These are phyloP conservation scores for Scolopax rusticola DNA, from an alignment of 2,797 vertebrate genomes.

Conservation along the genomic window DNA sequence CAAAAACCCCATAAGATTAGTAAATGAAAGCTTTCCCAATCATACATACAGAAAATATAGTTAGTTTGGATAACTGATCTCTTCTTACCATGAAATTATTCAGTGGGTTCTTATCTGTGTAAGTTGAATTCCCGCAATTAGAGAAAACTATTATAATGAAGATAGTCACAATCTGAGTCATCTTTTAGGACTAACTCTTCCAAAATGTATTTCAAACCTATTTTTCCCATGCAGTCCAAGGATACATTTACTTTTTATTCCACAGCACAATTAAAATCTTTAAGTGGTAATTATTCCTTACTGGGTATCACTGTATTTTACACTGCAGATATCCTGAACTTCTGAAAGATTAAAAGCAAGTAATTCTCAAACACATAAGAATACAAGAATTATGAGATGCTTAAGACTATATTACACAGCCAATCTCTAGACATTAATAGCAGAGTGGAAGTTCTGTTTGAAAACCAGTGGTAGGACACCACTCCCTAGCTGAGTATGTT, in stretches of 20 bases:
- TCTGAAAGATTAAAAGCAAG: neutral
- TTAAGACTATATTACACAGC: no score
- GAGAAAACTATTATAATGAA: neutral
- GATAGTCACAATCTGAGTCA: neutral
- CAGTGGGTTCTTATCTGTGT: neutral
- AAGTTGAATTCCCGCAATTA: neutral
- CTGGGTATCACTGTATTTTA: neutral
- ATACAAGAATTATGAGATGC: neutral
- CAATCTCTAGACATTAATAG: neutral
- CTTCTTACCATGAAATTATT: neutral
- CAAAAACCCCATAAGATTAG: fast-evolving
- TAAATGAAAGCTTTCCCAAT: neutral
- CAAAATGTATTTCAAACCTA: neutral
- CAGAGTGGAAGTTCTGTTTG: neutral
- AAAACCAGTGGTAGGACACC: neutral
- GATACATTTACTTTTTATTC: neutral
- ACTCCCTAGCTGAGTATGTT: neutral
- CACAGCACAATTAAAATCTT: neutral
- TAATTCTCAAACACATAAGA: neutral
- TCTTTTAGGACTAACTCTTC: neutral
- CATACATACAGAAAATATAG: neutral
- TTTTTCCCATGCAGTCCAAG: neutral
- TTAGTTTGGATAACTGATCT: neutral
- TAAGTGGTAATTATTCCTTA: neutral
- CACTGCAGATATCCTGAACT: neutral